Conservation (phyloP, 2,888 invertebrate species). For the Eucriotettix oculatus region DNA sequence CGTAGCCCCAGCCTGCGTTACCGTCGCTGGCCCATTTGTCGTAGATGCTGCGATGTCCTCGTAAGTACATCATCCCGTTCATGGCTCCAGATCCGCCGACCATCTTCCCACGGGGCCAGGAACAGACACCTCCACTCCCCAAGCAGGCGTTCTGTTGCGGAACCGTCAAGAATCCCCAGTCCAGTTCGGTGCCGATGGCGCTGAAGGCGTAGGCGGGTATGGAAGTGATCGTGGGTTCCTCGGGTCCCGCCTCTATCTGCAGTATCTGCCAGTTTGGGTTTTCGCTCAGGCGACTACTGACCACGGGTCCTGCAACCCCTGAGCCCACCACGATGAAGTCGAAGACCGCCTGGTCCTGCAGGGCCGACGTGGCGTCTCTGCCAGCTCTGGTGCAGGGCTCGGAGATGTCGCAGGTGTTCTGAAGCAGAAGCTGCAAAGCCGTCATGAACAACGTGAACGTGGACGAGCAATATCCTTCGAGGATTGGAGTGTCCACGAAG, state of each 20-base stretch:
- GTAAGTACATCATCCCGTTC: slow-evolving; percentile 81
- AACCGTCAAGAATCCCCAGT: slow-evolving; percentile 29
- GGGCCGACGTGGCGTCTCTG: neutral
- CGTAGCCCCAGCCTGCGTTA: slow-evolving; percentile 35
- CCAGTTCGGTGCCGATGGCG: slow-evolving; percentile 21
- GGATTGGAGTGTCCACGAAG: slow-evolving; percentile 17
- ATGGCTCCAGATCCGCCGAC: slow-evolving; percentile 77
- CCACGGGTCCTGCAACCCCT: slow-evolving; percentile 30
- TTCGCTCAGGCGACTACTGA: slow-evolving; percentile 31
- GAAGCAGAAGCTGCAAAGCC: slow-evolving; percentile 16
- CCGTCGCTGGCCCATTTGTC: slow-evolving; percentile 44
- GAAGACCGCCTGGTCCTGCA: slow-evolving; percentile 14
- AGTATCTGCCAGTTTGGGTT: slow-evolving; percentile 20
- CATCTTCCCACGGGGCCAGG: slow-evolving; percentile 84
- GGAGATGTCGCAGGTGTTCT: slow-evolving; percentile 16
- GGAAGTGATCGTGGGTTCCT: slow-evolving; percentile 27
- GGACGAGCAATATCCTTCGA: slow-evolving; percentile 15
- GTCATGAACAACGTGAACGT: slow-evolving; percentile 17
- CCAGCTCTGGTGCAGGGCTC: slow-evolving; percentile 17
- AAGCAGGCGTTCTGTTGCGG: slow-evolving; percentile 21
- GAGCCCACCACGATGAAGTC: slow-evolving; percentile 23
- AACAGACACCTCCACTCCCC: slow-evolving; percentile 43
- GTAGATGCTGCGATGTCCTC: slow-evolving; percentile 77
- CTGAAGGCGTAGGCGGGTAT: slow-evolving; percentile 22
- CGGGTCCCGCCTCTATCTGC: slow-evolving; percentile 23